Evolutionary conservation across 2,113 vertebrate genomes (phyloP).

Genomic region (Halcyon senegalensis): DNA sequence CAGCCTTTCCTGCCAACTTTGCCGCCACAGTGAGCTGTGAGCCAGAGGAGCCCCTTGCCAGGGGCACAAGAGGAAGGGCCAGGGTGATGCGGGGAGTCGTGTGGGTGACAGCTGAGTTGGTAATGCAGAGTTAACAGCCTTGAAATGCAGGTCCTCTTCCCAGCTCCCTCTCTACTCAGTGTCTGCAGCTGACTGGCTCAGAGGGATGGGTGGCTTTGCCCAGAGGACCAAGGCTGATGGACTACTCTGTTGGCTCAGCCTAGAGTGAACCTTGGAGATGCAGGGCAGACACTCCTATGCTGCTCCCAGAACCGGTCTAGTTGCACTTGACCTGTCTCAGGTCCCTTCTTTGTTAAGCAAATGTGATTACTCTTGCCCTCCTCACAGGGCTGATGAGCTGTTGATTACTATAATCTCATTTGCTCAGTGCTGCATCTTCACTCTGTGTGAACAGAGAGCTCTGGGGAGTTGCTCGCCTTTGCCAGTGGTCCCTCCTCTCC

Average conservation of each 20-base stretch:
- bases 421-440: neutral
- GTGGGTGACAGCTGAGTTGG: neutral
- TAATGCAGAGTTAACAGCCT: neutral
- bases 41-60: neutral
- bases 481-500: neutral
- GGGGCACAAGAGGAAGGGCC: neutral
- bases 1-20: slow-evolving; percentile 63
- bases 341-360: neutral
- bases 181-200: neutral
- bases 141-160: neutral
- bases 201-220: neutral
- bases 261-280: neutral
- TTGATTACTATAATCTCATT: neutral
- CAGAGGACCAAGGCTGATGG: neutral
- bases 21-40: neutral
- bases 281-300: neutral
- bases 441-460: neutral
- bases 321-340: neutral
- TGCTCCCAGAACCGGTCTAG: neutral
- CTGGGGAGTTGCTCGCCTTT: neutral
- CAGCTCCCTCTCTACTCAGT: neutral
- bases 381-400: neutral
- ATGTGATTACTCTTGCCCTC: neutral
- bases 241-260: neutral
- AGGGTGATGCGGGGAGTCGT: fast-evolving